phyloP scores from a whole-genome alignment of 2,888 invertebrate genomes.

The Acronicta aceris region DNA sequence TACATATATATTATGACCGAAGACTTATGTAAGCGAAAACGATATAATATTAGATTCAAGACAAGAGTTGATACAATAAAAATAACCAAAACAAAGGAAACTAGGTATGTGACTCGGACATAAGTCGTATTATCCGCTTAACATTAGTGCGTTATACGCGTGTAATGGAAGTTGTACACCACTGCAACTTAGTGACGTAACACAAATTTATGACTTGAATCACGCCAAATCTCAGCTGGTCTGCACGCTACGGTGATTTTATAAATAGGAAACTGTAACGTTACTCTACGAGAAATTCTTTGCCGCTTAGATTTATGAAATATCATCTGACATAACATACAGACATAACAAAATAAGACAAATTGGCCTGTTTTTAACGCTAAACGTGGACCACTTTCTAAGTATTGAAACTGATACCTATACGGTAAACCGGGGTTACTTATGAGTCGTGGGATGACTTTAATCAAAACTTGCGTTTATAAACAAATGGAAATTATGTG shows the following conservation, averaged over 20 bases:
- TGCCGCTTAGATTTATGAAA: constrained; percentile 52
- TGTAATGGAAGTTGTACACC: constrained; percentile 51
- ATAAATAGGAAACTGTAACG: constrained; percentile 58
- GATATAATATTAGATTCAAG: constrained; percentile 32
- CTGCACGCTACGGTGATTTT: constrained; percentile 59
- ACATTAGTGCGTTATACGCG: constrained; percentile 19
- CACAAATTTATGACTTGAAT: constrained; percentile 57
- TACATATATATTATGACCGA: too few relatives aligned
- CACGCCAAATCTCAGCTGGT: constrained; percentile 62
- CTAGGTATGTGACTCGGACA: constrained; percentile 43
- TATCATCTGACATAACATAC: constrained; percentile 32
- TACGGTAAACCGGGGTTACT: too few relatives aligned
- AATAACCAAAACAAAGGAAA: constrained; percentile 42
- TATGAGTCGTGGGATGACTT: too few relatives aligned
- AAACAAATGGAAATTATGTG: too few relatives aligned
- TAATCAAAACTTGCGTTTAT: too few relatives aligned
- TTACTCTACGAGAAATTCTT: constrained; percentile 50
- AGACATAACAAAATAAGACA: constrained; percentile 47
- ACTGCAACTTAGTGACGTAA: constrained; percentile 53
- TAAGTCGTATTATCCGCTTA: constrained; percentile 38
- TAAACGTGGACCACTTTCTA: constrained; percentile 48
- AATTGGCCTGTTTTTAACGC: constrained; percentile 37
- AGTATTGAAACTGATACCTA: constrained; percentile 22
- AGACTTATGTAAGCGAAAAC: constrained; percentile 36
- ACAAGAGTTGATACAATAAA: constrained; percentile 38